Evolutionary conservation across 1,140 invertebrate genomes (phyloP).

Genomic region (Bombyx mori): DNA sequence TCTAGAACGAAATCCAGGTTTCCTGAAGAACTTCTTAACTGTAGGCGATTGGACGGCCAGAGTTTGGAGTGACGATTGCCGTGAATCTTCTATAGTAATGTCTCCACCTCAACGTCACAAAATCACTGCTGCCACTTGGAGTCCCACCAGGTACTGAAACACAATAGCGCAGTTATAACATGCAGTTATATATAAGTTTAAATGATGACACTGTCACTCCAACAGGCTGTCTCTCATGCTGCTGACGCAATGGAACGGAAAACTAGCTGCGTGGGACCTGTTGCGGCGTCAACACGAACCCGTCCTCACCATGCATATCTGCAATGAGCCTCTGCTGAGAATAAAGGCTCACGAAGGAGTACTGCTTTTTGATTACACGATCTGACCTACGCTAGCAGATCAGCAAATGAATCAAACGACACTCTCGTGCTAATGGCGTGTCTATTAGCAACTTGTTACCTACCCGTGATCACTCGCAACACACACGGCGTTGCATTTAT

Average conservation of each 20-base stretch:
- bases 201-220: too few relatives aligned
- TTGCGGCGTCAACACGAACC: slow-evolving; percentile 90
- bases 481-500: too few relatives aligned
- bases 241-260: slow-evolving; percentile 86
- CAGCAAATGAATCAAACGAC: too few relatives aligned
- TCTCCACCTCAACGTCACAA: slow-evolving; percentile 81
- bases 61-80: slow-evolving; percentile 93
- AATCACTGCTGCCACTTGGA: slow-evolving; percentile 89
- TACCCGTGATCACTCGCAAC: too few relatives aligned
- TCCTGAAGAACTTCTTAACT: slow-evolving; percentile 91
- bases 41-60: slow-evolving; percentile 91
- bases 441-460: too few relatives aligned
- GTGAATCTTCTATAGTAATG: slow-evolving; percentile 90
- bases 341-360: slow-evolving; percentile 32
- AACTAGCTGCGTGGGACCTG: slow-evolving; percentile 90
- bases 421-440: too few relatives aligned
- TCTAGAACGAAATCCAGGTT: slow-evolving; percentile 87
- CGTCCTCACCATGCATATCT: slow-evolving; percentile 85
- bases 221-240: slow-evolving; percentile 86
- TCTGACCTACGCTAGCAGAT: too few relatives aligned
- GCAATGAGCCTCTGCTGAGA: slow-evolving; percentile 71
- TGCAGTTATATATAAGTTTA: too few relatives aligned
- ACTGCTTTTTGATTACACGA: too few relatives aligned
- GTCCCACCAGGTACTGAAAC: slow-evolving; percentile 76
- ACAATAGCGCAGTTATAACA: too few relatives aligned